These are phyloP conservation scores for Hydrotaea diabolus DNA, from an alignment of 2,888 invertebrate species.

Conservation along the genomic window DNA sequence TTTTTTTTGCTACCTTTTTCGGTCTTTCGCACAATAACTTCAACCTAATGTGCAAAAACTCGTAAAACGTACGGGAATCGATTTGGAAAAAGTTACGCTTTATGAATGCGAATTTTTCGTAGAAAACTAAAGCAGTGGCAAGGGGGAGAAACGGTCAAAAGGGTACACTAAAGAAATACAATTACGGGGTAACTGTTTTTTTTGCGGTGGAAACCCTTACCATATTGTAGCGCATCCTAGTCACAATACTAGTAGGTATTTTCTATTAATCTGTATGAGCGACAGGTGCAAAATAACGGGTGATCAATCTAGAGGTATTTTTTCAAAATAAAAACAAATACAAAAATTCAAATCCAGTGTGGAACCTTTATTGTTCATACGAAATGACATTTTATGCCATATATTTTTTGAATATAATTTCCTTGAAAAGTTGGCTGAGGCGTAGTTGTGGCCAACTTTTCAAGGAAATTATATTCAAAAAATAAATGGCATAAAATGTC, in stretches of 20 bases:
- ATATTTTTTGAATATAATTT: too few species aligned
- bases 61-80: constrained; percentile 31
- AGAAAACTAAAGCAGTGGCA: neutral
- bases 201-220: neutral
- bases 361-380: too few species aligned
- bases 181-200: constrained; percentile 29
- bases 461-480: too few species aligned
- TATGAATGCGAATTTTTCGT: constrained; percentile 46
- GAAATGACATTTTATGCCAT: too few species aligned
- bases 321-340: too few species aligned
- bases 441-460: too few species aligned
- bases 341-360: too few species aligned
- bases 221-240: neutral
- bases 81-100: constrained; percentile 35
- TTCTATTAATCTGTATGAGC: constrained; percentile 11
- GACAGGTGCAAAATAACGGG: constrained; percentile 12
- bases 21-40: neutral
- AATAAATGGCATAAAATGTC: too few species aligned
- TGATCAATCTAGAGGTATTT: too few species aligned
- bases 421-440: too few species aligned
- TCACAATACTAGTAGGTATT: neutral
- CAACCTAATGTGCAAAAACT: neutral
- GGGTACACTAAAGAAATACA: constrained; percentile 2
- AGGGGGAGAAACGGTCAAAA: neutral
- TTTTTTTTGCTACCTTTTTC: neutral